phyloP scores from a whole-genome alignment of 2,797 vertebrate species.

The Enteromius anoplus region DNA sequence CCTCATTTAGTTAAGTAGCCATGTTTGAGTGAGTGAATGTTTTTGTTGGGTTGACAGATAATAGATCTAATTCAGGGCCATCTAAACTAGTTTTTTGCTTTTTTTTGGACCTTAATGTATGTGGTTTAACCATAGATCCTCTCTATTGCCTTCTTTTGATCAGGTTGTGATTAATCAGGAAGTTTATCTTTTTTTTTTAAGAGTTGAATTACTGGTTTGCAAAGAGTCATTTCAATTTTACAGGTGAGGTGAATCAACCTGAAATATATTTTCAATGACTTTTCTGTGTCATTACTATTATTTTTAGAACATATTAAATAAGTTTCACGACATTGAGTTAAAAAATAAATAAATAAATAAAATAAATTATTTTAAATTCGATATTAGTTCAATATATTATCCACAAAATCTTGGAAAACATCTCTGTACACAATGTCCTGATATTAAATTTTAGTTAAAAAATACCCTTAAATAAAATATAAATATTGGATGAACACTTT shows the following conservation, averaged over 20 bases:
- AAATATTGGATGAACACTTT: background rate
- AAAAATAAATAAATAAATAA: too few relatives aligned
- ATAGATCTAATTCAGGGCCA: background rate
- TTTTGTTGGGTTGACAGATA: background rate
- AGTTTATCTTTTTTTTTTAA: conserved; percentile 30
- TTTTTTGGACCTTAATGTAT: background rate
- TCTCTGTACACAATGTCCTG: background rate
- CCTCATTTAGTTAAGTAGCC: background rate
- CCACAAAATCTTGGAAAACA: background rate
- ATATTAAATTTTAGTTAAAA: background rate
- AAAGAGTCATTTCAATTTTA: conserved; percentile 15
- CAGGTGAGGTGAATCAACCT: background rate
- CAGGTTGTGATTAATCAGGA: conserved; percentile 32
- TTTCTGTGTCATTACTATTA: background rate
- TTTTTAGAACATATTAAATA: background rate
- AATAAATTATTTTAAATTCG: background rate
- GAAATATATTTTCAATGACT: background rate
- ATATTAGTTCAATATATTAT: background rate
- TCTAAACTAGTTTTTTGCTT: conserved; percentile 13
- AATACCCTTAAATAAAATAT: background rate
- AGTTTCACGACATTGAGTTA: background rate
- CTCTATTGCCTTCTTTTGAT: conserved; percentile 25
- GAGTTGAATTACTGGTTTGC: conserved; percentile 48
- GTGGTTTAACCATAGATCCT: conserved; percentile 6
- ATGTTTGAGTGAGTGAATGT: too few relatives aligned